Evolutionary conservation across 2,888 invertebrate species (phyloP).

Genomic region (Apotomis betuletana): DNA sequence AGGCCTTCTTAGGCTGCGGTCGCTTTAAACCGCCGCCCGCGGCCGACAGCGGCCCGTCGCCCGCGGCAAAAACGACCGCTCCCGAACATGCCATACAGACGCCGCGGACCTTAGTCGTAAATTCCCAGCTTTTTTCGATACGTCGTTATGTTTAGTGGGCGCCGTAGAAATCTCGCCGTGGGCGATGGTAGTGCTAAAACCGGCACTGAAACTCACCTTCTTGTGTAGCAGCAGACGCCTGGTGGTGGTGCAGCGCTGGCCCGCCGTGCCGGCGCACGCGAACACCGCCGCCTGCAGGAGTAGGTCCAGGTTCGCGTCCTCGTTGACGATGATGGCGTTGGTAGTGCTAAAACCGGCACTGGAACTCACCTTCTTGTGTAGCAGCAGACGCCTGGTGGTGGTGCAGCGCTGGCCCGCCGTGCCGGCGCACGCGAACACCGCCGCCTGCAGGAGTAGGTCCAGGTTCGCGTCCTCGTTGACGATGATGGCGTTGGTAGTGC

Average conservation of each 20-base stretch:
- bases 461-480: conserved; percentile 97
- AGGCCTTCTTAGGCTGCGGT: too few relatives aligned
- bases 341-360: too few relatives aligned
- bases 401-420: conserved; percentile 99
- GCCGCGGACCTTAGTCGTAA: too few relatives aligned
- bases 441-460: conserved; percentile 95
- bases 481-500: conserved; percentile 97
- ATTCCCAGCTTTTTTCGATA: too few relatives aligned
- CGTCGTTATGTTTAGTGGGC: too few relatives aligned
- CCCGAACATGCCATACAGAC: too few relatives aligned
- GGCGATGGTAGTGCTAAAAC: too few relatives aligned
- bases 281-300: conserved; percentile 96
- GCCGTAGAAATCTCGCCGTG: too few relatives aligned
- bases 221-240: conserved; percentile 93
- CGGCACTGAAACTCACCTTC: conserved; percentile 72
- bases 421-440: conserved; percentile 98
- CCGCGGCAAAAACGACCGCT: too few relatives aligned
- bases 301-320: conserved; percentile 97
- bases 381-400: conserved; percentile 93
- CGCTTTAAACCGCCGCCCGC: too few relatives aligned
- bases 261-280: conserved; percentile 98
- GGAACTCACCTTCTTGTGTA: conserved; percentile 87
- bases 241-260: conserved; percentile 98
- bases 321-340: conserved; percentile 96
- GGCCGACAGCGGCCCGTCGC: too few relatives aligned